These are phyloP conservation scores for Suillia variegata DNA, from an alignment of 2,888 invertebrate genomes.

Conservation along the genomic window DNA sequence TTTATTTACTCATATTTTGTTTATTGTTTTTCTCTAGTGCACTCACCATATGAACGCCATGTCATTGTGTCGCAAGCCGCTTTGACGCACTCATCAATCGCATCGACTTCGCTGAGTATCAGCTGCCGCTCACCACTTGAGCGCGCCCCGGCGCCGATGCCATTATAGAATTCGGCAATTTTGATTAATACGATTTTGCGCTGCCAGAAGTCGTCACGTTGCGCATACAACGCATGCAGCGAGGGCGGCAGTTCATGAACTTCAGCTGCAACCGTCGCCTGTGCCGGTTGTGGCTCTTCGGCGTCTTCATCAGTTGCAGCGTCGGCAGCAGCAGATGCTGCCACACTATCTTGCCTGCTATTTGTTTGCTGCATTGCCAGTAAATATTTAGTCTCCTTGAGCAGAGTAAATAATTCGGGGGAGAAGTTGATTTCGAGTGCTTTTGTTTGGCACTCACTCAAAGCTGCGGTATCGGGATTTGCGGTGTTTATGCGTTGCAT, in stretches of 20 bases:
- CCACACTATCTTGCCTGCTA: background rate
- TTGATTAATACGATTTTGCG: constrained; percentile 64
- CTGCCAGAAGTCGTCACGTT: constrained; percentile 50
- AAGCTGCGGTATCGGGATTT: constrained; percentile 20
- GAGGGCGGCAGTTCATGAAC: constrained; percentile 38
- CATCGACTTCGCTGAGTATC: constrained; percentile 75
- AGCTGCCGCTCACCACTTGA: constrained; percentile 76
- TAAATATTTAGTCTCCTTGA: constrained; percentile 84
- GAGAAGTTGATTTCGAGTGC: constrained; percentile 47
- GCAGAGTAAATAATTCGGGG: constrained; percentile 69
- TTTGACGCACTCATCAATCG: constrained; percentile 74
- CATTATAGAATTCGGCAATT: constrained; percentile 81
- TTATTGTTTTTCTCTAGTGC: too few species aligned
- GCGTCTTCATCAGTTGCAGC: background rate
- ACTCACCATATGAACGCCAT: constrained; percentile 82
- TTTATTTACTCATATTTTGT: too few species aligned
- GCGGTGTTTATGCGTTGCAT: constrained; percentile 33
- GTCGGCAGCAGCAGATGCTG: constrained; percentile 20
- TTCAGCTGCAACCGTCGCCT: background rate
- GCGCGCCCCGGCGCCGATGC: constrained; percentile 72
- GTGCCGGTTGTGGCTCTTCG: background rate
- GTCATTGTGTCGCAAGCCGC: constrained; percentile 72
- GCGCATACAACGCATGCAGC: constrained; percentile 43
- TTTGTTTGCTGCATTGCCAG: constrained; percentile 63
- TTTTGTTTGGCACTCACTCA: constrained; percentile 20